A percentile compares a stretch with the other conserved stretches of the same genome.
These are phyloP conservation scores for Xenopus tropicalis DNA, from an alignment of 2,113 vertebrate genomes.

Conservation along the genomic window UCB_Xtro_10.0 CM004445.2:46901001-46901500, in stretches of 20 bases:
- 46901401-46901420: no score
- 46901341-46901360: neutral
- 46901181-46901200: neutral
- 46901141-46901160: neutral
- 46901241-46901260: neutral
- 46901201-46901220: neutral
- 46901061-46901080: neutral
- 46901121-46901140: neutral
- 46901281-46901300: no score
- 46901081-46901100: neutral
- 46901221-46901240: neutral
- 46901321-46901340: neutral
- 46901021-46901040: slow-evolving; percentile 1
- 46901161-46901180: neutral
- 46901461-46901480: no score
- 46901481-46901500: no score
- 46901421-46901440: no score
- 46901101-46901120: neutral
- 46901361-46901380: no score
- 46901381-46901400: no score
- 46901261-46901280: neutral
- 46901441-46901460: no score
- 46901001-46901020: neutral
- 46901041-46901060: neutral
- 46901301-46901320: no score